Base-by-base conservation (phyloP, 2,113 vertebrate species). In the Lagopus muta region DNA sequence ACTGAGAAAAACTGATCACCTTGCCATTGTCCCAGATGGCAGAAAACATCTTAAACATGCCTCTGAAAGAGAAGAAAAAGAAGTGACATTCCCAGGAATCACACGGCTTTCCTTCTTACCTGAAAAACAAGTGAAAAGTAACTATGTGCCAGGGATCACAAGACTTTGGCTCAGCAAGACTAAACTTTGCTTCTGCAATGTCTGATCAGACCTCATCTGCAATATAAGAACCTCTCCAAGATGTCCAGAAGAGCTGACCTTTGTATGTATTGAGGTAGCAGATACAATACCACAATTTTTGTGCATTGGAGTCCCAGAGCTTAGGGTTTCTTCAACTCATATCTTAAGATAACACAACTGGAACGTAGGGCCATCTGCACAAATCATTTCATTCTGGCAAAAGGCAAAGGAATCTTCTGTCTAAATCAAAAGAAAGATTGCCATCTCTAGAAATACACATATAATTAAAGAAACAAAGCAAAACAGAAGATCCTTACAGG, bases 201-300 rank as follows among this genome's bases (percentile, higher is more conserved):
- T 8, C 65, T 61, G 24, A 74, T 65, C 32, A 74, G 48, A 14
- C 19, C 2, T 1, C 0, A 0, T 15, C 22, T 4, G 3, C 72
- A 76, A 2, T 8, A 30, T 3, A 64, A 28, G 12, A 85, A 36
- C 6, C 18, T 52, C 30, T 70, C 57, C 16, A 42, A 17, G 4
- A 5, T 4, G 3, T 42, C 1, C 10, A 34, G 21, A 38, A 20
- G 50, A 62, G 32, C 17, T 70, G 36, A 13, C 25, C 28, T 58
- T 64, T 24, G 50, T 54, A n/a, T 13, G 2, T 17, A 28, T 45
- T 43, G 18, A 30, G 25, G 24, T 0, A 3, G 40, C 14, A 54
- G 27, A 34, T 17, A 14, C 20, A 50, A 43, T 10, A 27, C 12
- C 42, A 75, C 18, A 74, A 27, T 15, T 8, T 40, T 58, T 66